Evolutionary conservation across 2,888 invertebrate genomes (phyloP), one percentile per base, ranked within the genome.

Genomic region (Ectemnius lituratus): DNA sequence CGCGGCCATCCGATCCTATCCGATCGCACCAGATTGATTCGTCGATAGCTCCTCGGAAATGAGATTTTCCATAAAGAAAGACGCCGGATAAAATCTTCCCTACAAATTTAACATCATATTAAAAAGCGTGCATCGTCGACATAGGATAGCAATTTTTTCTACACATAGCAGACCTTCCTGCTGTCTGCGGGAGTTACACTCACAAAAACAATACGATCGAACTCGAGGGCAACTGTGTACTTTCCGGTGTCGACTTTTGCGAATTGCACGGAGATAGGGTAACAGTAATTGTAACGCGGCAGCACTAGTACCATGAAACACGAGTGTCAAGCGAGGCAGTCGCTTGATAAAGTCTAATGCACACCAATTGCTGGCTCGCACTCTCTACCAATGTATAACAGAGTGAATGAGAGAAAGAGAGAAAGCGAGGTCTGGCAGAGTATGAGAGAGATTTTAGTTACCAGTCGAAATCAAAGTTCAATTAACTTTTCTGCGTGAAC

Each of bases 401-500:
- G 8, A 6, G 37, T 11, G 37, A 37, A 11, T 23, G 37, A 37
- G 5, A 37, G 37, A 37, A 8, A 8, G 37, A 37, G 37, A 4
- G 37, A 37, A 4, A 37, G 8, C 37, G 37, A 1, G 8, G 37
- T 37, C 11, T 11, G 37, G 37, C 37, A 37, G 37, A 37, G 37
- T 37, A 37, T 37, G 37, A 37, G 37, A 11, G 82, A 82, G 82
- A 80, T 84, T 85, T 77, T 83, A 75, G 86, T 85, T 84, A 84
- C 84, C 75, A 77, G 72, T 65, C 74, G 81, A 84, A 87, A 87
- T 87, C 87, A 87, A 87, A 85, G 87, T 87, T 87, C 87, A 87
- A 87, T 87, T 87, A 87, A 87, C 86, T 87, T 87, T 85, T 80
- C 84, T 78, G 78, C 78, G 78, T 75, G 82, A 87, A 87, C 87